These are phyloP conservation scores for Coleophora flavipennella DNA, from an alignment of 2,888 invertebrate species.

Conservation along the genomic window DNA sequence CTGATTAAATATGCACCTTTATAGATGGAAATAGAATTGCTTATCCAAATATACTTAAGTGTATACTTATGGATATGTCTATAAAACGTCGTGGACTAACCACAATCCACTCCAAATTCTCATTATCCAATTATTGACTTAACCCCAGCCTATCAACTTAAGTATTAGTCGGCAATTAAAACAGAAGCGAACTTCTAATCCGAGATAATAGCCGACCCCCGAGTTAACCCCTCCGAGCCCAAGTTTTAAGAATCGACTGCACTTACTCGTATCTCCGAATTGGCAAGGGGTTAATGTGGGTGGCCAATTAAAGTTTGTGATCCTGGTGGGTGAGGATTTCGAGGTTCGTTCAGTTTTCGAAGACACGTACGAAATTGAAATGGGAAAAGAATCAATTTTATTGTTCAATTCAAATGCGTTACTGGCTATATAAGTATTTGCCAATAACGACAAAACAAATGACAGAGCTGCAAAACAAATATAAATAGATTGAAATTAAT, in stretches of 20 bases:
- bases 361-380: too few species aligned
- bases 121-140: neutral
- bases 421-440: too few species aligned
- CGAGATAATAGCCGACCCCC: slow-evolving; percentile 59
- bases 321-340: slow-evolving; percentile 19
- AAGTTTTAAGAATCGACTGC: slow-evolving; percentile 63
- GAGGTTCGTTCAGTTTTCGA: too few species aligned
- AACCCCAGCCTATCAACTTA: slow-evolving; percentile 28
- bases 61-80: too few species aligned
- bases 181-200: slow-evolving; percentile 41
- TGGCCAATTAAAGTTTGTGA: slow-evolving; percentile 59
- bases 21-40: too few species aligned
- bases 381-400: too few species aligned
- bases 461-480: too few species aligned
- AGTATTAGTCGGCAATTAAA: slow-evolving; percentile 35
- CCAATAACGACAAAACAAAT: too few species aligned
- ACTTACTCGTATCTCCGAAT: slow-evolving; percentile 53
- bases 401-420: too few species aligned
- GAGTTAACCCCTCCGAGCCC: slow-evolving; percentile 34
- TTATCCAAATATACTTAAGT: too few species aligned
- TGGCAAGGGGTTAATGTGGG: slow-evolving; percentile 60
- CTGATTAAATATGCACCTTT: too few species aligned
- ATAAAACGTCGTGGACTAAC: neutral
- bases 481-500: too few species aligned
- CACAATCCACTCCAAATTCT: neutral